Evolutionary conservation across 2,113 vertebrate genomes (phyloP).

Genomic region (Oryzias curvinotus): DNA sequence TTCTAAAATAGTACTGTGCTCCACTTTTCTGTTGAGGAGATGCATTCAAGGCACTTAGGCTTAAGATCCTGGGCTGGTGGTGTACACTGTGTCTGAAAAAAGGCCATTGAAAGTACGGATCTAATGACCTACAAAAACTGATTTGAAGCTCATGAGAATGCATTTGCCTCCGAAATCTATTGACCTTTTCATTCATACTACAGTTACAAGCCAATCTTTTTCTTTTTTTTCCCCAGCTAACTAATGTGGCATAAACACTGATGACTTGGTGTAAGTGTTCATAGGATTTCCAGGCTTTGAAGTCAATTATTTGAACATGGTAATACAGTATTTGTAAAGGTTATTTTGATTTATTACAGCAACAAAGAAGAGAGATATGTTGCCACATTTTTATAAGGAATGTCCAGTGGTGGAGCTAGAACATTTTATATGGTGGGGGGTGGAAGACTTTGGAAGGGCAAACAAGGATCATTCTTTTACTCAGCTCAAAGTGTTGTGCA

Average conservation of each 20-base stretch:
- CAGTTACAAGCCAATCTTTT: neutral
- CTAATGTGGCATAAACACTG: neutral
- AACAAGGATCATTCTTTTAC: too few species aligned
- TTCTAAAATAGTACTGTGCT: constrained; percentile 16
- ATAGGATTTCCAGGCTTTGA: constrained; percentile 1
- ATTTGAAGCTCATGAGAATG: neutral
- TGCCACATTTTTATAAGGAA: too few species aligned
- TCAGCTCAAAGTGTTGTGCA: too few species aligned
- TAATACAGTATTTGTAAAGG: too few species aligned
- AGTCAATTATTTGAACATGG: neutral
- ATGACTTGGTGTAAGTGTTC: neutral
- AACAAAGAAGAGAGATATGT: too few species aligned
- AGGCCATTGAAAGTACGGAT: neutral
- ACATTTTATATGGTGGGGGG: too few species aligned
- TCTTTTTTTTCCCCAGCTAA: neutral
- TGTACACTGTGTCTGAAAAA: neutral
- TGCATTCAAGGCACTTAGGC: constrained; percentile 11
- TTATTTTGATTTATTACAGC: too few species aligned
- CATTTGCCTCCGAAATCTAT: neutral
- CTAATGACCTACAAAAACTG: neutral
- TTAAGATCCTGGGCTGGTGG: neutral
- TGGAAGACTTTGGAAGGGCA: too few species aligned
- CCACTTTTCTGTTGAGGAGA: neutral
- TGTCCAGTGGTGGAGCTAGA: too few species aligned
- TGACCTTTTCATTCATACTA: neutral